Evolutionary conservation across 2,888 invertebrate genomes (phyloP), one percentile per base, ranked within the genome.

Genomic region (Polyommatus icarus): DNA sequence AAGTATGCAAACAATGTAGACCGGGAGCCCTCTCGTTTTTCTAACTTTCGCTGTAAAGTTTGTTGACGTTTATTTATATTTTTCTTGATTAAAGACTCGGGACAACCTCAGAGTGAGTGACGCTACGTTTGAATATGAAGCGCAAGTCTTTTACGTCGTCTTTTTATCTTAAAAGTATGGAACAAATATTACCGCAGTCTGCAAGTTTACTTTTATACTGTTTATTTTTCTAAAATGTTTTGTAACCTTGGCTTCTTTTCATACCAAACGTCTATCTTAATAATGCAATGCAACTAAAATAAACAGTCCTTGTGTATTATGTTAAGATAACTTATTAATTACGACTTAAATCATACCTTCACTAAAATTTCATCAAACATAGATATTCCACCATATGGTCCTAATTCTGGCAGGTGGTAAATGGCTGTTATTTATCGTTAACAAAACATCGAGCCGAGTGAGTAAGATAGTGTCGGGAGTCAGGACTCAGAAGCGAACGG

Each of bases 1-100:
- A 79, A 81, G 79, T 75, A 78, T 78, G 81, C 81, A 81, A 82
- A 83, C 84, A 83, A 83, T 83, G 80, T 80, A 83, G 81, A 83
- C 79, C 78, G 79, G 78, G 78, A 76, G 76, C 75, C 40, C 77
- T 77, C 79, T 78, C 79, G 78, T 77, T 80, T 78, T 79, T 78
- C 79, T 79, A 78, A 78, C 76, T 78, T 77, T 79, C 76, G 76
- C 67, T 54, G 50, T 77, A 59, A 78, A 78, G 78, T 79, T 77
- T 73, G 73, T 59, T 59, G 72, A 73, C 73, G 57, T 75, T 77
- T 77, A 77, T 77, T 75, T 77, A 77, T 77, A 75, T 75, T 75
- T 75, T 75, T 75, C 75, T 75, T 75, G 75, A 75, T 75, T 75
- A 75, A 75, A 75, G 75, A 75, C 24, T 32, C 75, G 29, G 29